phyloP scores from a whole-genome alignment of 2,797 vertebrate genomes.

The Dallia pectoralis region DNA sequence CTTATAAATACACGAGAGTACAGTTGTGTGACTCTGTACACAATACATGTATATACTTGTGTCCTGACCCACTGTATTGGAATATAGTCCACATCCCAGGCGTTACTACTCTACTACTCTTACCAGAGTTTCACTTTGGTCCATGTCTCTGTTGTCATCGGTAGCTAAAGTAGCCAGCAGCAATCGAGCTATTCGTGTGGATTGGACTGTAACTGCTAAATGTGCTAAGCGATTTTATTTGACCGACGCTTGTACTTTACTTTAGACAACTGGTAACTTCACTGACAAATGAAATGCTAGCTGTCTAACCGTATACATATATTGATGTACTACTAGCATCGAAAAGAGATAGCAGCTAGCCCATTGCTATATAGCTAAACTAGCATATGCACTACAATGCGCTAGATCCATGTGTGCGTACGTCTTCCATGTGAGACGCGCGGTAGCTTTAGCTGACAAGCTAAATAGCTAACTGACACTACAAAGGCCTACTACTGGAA shows the following conservation, averaged over 20 bases:
- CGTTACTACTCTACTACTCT: too few species aligned
- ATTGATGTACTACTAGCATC: background rate
- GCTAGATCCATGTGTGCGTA: too few species aligned
- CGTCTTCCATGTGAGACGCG: conserved; percentile 1
- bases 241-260: background rate
- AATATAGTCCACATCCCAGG: too few species aligned
- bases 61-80: too few species aligned
- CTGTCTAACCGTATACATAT: background rate
- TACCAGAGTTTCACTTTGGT: too few species aligned
- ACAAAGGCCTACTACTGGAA: background rate
- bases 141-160: background rate
- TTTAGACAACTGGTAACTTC: background rate
- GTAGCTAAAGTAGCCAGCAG: conserved; percentile 10
- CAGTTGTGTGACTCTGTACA: too few species aligned
- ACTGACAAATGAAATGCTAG: background rate
- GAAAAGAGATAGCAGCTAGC: background rate
- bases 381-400: background rate
- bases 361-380: background rate
- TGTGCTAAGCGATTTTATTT: background rate
- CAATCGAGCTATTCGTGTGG: background rate
- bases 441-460: background rate
- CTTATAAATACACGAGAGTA: too few species aligned
- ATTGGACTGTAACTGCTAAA: background rate
- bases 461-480: background rate
- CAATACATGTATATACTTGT: too few species aligned